A percentile compares a stretch with the other conserved stretches of the same genome.
Conservation (phyloP, 2,888 invertebrate species). For the Eupithecia abbreviata region DNA sequence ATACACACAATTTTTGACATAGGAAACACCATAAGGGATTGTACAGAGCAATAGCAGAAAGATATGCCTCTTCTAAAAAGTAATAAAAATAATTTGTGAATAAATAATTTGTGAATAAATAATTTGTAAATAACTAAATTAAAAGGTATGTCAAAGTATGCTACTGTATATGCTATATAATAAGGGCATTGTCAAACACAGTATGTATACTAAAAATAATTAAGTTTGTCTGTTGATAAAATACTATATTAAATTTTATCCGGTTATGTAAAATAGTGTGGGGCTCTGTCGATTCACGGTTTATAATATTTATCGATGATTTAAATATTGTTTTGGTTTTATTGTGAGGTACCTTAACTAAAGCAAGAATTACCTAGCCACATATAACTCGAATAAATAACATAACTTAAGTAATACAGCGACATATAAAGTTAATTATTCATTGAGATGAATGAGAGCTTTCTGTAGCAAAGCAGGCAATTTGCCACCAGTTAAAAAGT, state of each 20-base stretch:
- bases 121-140: no score
- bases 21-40: no score
- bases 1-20: no score
- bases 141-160: no score
- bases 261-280: background rate
- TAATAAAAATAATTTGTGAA: no score
- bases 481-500: background rate
- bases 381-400: background rate
- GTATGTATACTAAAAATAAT: no score
- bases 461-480: background rate
- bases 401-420: background rate
- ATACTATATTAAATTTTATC: background rate
- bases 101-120: no score
- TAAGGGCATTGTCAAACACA: no score
- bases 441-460: background rate
- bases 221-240: no score
- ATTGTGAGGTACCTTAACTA: background rate
- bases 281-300: background rate
- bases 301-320: background rate
- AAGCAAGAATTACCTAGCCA: background rate
- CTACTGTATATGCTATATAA: no score
- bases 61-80: no score
- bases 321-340: background rate
- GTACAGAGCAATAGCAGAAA: no score
- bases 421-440: background rate